A percentile compares a stretch with the other conserved stretches of the same genome.
Conservation (phyloP, 1,140 invertebrate genomes). For the Callitettix versicolor region DNA sequence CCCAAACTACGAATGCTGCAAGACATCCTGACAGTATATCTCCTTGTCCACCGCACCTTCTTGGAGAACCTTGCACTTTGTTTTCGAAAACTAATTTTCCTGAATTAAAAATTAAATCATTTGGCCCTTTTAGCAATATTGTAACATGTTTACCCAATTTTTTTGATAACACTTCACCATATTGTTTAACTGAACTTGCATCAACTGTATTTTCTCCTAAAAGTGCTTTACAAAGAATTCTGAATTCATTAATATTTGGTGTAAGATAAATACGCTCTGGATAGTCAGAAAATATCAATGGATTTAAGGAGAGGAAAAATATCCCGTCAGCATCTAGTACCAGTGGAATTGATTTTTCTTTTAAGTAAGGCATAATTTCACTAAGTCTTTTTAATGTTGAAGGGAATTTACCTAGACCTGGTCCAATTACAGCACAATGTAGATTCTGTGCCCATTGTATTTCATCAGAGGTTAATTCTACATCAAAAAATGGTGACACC, state of each 20-base stretch:
- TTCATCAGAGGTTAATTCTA: constrained; percentile 51
- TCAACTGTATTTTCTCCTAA: constrained; percentile 21
- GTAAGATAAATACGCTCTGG: constrained; percentile 72
- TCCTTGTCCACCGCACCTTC: constrained; percentile 94
- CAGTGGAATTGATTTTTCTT: constrained; percentile 43
- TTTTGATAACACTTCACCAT: constrained; percentile 1
- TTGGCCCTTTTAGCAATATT: constrained; percentile 20
- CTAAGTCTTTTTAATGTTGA: neutral
- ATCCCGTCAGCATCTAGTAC: constrained; percentile 96
- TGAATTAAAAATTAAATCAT: constrained; percentile 16
- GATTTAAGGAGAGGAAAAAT: constrained; percentile 66
- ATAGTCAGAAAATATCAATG: constrained; percentile 67
- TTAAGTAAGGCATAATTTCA: constrained; percentile 22
- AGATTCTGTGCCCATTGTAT: constrained; percentile 69
- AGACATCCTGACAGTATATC: constrained; percentile 82
- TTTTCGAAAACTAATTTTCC: neutral
- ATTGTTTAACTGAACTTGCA: neutral
- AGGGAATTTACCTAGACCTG: constrained; percentile 72
- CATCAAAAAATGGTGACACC: constrained; percentile 79
- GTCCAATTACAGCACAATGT: constrained; percentile 84
- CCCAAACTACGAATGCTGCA: constrained; percentile 79
- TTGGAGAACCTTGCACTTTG: constrained; percentile 51
- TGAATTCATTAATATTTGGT: constrained; percentile 89
- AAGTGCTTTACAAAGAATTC: constrained; percentile 51
- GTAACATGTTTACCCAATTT: constrained; percentile 18